A percentile compares a stretch with the other conserved stretches of the same genome.
Evolutionary conservation across 2,888 invertebrate species (phyloP).

Genomic region (Tupiocoris notatus): DNA sequence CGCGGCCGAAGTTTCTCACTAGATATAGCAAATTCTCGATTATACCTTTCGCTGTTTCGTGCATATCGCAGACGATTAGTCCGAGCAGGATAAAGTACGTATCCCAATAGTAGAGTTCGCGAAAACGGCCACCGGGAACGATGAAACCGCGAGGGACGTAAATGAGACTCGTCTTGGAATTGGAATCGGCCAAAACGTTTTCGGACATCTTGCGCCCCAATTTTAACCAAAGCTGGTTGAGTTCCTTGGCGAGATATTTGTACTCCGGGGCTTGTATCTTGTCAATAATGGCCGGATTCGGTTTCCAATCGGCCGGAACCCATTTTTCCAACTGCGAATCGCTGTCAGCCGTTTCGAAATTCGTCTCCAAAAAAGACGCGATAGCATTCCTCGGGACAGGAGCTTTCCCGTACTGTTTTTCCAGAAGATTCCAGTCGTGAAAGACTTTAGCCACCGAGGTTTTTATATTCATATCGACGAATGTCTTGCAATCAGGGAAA

Average conservation of each 20-base stretch:
- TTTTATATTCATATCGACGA: constrained; percentile 74
- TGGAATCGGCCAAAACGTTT: constrained; percentile 54
- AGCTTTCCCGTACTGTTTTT: not conserved
- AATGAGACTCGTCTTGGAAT: constrained; percentile 65
- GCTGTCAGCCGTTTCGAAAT: constrained; percentile 18
- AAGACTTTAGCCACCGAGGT: not conserved
- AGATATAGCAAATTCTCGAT: constrained; percentile 72
- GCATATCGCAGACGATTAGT: constrained; percentile 73
- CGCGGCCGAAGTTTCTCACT: constrained; percentile 65
- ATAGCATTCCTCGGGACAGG: constrained; percentile 9
- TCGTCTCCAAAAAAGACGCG: not conserved
- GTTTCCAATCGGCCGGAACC: constrained; percentile 52
- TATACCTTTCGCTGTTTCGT: constrained; percentile 59
- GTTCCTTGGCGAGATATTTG: constrained; percentile 56
- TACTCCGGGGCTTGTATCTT: constrained; percentile 54
- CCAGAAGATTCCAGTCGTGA: constrained; percentile 5
- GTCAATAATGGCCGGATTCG: constrained; percentile 54
- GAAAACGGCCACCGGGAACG: constrained; percentile 70
- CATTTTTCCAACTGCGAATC: constrained; percentile 45
- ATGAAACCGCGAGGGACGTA: constrained; percentile 65
- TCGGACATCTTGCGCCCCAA: constrained; percentile 62
- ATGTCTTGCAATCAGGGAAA: constrained; percentile 76
- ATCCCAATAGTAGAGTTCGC: constrained; percentile 82
- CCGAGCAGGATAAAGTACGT: constrained; percentile 84
- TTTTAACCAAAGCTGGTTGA: constrained; percentile 51